A percentile compares a stretch with the other conserved stretches of the same genome.
Conservation (phyloP, 2,797 vertebrate species). For the Enoplosus armatus region DNA sequence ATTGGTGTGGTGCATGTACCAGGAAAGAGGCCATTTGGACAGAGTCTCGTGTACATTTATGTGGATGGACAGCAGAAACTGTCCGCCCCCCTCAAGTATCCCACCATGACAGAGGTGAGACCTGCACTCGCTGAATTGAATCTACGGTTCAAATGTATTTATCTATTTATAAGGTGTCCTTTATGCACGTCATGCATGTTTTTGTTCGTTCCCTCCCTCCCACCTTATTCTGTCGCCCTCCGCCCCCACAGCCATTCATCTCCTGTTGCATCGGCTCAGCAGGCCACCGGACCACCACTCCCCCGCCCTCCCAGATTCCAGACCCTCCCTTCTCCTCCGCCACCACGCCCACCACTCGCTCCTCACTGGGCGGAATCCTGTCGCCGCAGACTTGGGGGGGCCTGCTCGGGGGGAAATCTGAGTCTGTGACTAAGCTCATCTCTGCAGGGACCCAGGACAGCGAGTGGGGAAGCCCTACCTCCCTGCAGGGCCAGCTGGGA, state of each 20-base stretch:
- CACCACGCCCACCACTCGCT: constrained; percentile 86
- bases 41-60: constrained; percentile 95
- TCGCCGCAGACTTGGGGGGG: constrained; percentile 90
- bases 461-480: constrained; percentile 98
- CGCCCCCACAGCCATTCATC: constrained; percentile 89
- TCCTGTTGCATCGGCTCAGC: constrained; percentile 98
- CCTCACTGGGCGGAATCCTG: constrained; percentile 92
- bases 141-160: too few species aligned
- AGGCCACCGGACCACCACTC: constrained; percentile 96
- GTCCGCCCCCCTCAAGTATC: constrained; percentile 94
- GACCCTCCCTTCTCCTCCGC: constrained; percentile 92
- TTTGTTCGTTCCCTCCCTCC: not conserved
- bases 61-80: constrained; percentile 97
- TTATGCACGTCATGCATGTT: not conserved
- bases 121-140: not conserved
- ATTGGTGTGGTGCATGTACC: constrained; percentile 94
- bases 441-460: constrained; percentile 98
- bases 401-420: constrained; percentile 88
- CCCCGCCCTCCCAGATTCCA: constrained; percentile 96
- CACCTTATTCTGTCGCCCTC: not conserved
- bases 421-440: constrained; percentile 93
- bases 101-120: constrained; percentile 95
- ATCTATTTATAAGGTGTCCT: not conserved
- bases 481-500: constrained; percentile 95
- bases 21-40: constrained; percentile 97